Conservation (phyloP, 2,797 vertebrate genomes). For the Phylloscopus collybita region DNA sequence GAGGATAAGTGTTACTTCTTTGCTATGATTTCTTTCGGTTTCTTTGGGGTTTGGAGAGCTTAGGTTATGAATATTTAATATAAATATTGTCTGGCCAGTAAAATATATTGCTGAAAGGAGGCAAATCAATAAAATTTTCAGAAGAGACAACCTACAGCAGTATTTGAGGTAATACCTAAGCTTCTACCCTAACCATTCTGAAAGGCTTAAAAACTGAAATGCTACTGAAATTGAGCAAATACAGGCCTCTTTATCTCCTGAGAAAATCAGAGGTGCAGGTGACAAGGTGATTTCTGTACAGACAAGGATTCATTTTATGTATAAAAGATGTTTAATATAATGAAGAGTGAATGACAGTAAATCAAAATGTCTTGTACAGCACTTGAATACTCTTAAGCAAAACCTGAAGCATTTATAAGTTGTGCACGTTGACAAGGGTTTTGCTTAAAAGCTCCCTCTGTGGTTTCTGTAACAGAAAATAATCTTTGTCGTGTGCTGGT, state of each 20-base stretch:
- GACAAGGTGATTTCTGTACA: background rate
- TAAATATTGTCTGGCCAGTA: background rate
- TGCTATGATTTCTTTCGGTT: background rate
- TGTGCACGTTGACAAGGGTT: background rate
- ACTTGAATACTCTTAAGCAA: background rate
- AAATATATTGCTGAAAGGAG: slow-evolving; percentile 15
- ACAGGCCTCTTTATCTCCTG: background rate
- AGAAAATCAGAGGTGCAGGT: background rate
- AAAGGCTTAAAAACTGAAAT: background rate
- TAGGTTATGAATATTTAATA: slow-evolving; percentile 28
- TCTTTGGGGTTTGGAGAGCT: slow-evolving; percentile 18
- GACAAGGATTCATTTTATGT: background rate
- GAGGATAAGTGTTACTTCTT: background rate
- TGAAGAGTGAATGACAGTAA: background rate
- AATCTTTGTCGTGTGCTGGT: background rate
- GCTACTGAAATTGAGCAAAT: background rate
- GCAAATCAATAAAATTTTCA: background rate
- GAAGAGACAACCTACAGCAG: background rate
- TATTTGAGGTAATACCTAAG: background rate
- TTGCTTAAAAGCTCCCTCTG: background rate
- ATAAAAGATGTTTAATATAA: background rate
- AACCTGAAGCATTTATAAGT: background rate
- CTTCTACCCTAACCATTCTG: background rate
- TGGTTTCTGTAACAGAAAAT: background rate
- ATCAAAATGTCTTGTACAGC: background rate